A percentile compares a stretch with the other conserved stretches of the same genome.
phyloP scores from a whole-genome alignment of 2,888 invertebrate species.

The Neoascia interrupta region DNA sequence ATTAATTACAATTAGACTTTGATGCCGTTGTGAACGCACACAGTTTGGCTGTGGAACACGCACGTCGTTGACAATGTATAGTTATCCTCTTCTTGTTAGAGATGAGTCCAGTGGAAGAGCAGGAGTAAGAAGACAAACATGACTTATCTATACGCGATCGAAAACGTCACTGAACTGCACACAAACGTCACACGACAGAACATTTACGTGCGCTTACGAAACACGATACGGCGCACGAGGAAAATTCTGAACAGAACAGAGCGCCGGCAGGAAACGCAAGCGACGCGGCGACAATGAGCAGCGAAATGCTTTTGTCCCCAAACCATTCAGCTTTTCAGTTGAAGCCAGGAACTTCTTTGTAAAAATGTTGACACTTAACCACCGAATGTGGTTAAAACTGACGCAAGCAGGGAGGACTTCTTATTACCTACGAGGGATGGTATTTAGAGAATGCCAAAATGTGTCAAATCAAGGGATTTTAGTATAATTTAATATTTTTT shows the following conservation, averaged over 20 bases:
- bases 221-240: slow-evolving; percentile 25
- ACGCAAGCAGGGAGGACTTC: no score
- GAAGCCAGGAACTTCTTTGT: not conserved
- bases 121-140: no score
- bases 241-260: no score
- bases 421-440: no score
- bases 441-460: no score
- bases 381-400: slow-evolving; percentile 4
- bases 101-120: no score
- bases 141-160: no score
- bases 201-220: slow-evolving; percentile 20
- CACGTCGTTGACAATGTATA: no score
- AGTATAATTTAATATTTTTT: no score
- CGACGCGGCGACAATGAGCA: not conserved
- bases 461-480: slow-evolving; percentile 2
- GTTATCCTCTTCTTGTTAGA: no score
- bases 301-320: not conserved
- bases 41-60: no score
- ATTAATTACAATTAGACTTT: slow-evolving; percentile 42
- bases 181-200: slow-evolving; percentile 33
- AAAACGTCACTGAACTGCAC: slow-evolving; percentile 52
- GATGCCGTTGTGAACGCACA: no score
- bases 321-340: not conserved
- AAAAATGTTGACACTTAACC: slow-evolving; percentile 3
- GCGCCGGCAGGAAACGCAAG: slow-evolving; percentile 18